These are phyloP conservation scores for Accipiter virgatus DNA, from an alignment of 2,113 vertebrate species.

Conservation along the genomic window DNA sequence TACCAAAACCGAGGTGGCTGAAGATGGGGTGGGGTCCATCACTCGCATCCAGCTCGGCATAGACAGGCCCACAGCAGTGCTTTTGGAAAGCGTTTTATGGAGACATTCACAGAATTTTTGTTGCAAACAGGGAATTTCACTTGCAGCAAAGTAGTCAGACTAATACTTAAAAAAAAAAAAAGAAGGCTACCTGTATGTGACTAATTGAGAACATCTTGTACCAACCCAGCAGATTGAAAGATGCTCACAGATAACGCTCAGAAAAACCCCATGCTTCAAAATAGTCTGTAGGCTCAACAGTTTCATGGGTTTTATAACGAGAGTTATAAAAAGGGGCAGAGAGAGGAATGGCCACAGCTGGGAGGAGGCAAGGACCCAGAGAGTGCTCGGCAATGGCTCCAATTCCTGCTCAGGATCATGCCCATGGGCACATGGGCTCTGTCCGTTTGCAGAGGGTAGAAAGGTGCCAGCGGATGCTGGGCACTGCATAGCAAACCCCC, in stretches of 20 bases:
- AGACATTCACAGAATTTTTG: not conserved
- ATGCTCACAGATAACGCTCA: rapidly evolving
- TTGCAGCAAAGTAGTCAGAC: not conserved
- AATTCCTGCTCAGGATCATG: rapidly evolving
- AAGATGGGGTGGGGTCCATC: not conserved
- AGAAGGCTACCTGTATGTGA: rapidly evolving
- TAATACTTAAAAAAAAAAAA: not conserved
- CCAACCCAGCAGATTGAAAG: not conserved
- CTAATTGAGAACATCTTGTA: not conserved
- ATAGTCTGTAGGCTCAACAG: not conserved
- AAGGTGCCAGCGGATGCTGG: not conserved
- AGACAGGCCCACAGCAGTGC: not conserved
- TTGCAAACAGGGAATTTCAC: not conserved
- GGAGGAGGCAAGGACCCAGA: not conserved
- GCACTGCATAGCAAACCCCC: not conserved
- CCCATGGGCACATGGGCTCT: not conserved
- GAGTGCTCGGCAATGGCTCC: not conserved
- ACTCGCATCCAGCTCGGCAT: rapidly evolving
- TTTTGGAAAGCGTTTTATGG: not conserved
- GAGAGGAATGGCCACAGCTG: rapidly evolving
- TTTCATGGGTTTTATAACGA: not conserved
- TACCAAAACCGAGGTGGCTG: rapidly evolving
- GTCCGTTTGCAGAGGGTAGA: not conserved
- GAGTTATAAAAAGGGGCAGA: not conserved
- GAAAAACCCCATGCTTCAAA: not conserved